phyloP scores from a whole-genome alignment of 2,888 invertebrate genomes.

The Ctenicera cuprea region DNA sequence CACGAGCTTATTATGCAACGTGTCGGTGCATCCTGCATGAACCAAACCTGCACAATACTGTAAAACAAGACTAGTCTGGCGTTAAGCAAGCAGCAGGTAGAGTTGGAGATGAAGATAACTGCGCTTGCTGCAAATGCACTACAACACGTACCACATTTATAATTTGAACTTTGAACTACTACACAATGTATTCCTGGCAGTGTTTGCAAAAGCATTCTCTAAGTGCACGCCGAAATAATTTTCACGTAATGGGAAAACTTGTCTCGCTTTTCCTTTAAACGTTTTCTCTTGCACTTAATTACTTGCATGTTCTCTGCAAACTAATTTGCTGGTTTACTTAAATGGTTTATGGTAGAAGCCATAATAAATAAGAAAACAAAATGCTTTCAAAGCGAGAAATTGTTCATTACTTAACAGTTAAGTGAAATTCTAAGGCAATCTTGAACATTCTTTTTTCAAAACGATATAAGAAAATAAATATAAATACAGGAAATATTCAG shows the following conservation, averaged over 20 bases:
- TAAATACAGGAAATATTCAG: no score
- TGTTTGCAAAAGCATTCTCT: conserved; percentile 11
- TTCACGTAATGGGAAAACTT: conserved; percentile 31
- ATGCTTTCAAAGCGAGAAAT: no score
- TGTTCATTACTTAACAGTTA: no score
- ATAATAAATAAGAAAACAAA: no score
- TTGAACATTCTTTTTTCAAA: no score
- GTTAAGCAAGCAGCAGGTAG: conserved; percentile 39
- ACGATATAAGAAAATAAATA: no score
- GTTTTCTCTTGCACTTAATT: conserved; percentile 19
- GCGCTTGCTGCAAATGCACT: conserved; percentile 29
- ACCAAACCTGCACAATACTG: conserved; percentile 20
- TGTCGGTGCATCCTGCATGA: conserved; percentile 27
- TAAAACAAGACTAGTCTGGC: conserved; percentile 38
- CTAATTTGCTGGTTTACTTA: not conserved
- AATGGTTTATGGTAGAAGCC: no score
- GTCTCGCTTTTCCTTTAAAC: conserved; percentile 3
- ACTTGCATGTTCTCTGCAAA: conserved; percentile 1
- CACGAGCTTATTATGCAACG: conserved; percentile 21
- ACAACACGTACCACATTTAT: conserved; percentile 50
- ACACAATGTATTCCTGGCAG: conserved; percentile 19
- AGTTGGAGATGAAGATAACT: conserved; percentile 39
- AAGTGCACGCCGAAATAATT: conserved; percentile 23
- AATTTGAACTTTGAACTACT: conserved; percentile 31
- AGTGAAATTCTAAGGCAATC: no score